Conservation (phyloP, 2,113 vertebrate genomes). For the Corydoras sp. region DNA sequence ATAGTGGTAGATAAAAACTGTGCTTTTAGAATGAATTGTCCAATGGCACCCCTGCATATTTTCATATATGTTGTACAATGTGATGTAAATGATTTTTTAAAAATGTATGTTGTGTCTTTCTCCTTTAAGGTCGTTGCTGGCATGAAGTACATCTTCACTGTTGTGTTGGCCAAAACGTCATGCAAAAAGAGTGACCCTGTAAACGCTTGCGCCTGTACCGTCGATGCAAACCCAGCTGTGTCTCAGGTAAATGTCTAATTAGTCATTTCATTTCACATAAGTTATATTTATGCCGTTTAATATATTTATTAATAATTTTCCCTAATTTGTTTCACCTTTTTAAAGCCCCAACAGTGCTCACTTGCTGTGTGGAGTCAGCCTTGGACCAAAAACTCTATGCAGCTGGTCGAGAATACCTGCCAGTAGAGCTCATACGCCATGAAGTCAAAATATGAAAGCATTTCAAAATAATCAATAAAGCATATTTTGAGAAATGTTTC, state of each 20-base stretch:
- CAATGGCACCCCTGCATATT: no score
- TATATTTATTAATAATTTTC: no score
- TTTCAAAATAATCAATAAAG: no score
- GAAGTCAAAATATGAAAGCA: no score
- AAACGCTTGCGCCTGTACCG: not conserved
- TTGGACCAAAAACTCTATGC: not conserved
- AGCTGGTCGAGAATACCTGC: not conserved
- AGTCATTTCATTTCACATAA: no score
- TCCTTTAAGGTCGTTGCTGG: constrained; percentile 55
- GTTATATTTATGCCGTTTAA: no score
- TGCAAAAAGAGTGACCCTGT: constrained; percentile 48
- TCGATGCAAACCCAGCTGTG: rapidly evolving
- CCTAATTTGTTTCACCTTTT: not conserved
- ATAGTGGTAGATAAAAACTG: no score
- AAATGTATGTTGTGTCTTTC: not conserved
- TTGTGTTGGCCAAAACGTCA: constrained; percentile 45
- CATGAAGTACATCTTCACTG: constrained; percentile 54
- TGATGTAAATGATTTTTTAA: not conserved
- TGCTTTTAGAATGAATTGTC: no score
- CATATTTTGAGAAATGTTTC: no score
- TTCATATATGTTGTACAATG: no score
- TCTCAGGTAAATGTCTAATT: constrained; percentile 31
- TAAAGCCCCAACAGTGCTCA: constrained; percentile 51
- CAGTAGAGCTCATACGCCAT: not conserved
- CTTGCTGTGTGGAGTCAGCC: constrained; percentile 54